These are phyloP conservation scores for Galemys pyrenaicus DNA, from an alignment of 2,113 vertebrate genomes.

Conservation along the genomic window DNA sequence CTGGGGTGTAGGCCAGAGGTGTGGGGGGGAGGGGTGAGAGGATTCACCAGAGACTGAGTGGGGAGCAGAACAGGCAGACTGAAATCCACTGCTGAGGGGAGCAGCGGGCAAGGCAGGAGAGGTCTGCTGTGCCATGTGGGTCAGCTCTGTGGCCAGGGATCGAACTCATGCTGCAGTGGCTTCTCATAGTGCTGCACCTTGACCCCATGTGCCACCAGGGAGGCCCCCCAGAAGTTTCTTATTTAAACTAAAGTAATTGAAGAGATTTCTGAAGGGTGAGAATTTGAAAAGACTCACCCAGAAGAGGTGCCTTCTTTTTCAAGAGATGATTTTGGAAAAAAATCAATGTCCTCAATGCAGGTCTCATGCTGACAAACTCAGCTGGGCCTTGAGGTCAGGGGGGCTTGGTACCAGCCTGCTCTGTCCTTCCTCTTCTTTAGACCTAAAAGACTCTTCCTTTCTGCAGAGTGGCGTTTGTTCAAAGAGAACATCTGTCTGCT, in stretches of 20 bases:
- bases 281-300: not conserved
- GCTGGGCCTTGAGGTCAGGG: accelerated
- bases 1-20: too few species aligned
- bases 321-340: not conserved
- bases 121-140: too few species aligned
- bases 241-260: not conserved
- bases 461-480: too few species aligned
- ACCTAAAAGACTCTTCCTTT: not conserved
- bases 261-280: not conserved
- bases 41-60: too few species aligned
- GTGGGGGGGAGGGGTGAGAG: too few species aligned
- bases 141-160: too few species aligned
- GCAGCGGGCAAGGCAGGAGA: too few species aligned
- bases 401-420: accelerated
- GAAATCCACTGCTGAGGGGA: too few species aligned
- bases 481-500: not conserved
- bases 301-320: not conserved
- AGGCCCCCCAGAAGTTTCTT: accelerated
- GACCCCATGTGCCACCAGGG: too few species aligned
- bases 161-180: too few species aligned
- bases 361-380: not conserved
- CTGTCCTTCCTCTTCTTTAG: not conserved
- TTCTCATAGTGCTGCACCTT: too few species aligned
- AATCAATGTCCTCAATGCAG: not conserved
- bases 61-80: too few species aligned